These are phyloP conservation scores for Cariama cristata DNA, from an alignment of 2,113 vertebrate species.

Conservation along the genomic window DNA sequence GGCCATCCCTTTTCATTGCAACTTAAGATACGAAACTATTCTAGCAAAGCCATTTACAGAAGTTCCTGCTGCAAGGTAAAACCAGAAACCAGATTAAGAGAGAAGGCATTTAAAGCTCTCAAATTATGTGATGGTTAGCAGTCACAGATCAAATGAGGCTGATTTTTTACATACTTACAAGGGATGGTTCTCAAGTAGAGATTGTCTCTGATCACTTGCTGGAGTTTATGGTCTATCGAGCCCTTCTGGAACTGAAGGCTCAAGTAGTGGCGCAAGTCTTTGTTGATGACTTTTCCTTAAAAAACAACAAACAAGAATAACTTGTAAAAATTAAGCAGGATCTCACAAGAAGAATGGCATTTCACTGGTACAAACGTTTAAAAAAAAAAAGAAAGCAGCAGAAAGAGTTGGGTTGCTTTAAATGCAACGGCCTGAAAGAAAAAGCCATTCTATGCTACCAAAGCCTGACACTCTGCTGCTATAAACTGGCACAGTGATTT, in stretches of 20 bases:
- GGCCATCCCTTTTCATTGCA: background rate
- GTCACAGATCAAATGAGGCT: background rate
- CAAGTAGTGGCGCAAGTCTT: constrained; percentile 96
- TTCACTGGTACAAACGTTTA: background rate
- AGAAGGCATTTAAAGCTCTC: background rate
- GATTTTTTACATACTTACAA: constrained; percentile 85
- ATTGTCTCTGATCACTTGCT: constrained; percentile 99
- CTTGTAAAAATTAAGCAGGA: background rate
- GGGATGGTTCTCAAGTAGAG: constrained; percentile 98
- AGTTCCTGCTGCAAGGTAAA: background rate
- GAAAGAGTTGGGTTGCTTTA: background rate
- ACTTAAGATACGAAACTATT: background rate
- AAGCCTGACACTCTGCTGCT: background rate
- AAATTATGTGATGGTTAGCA: background rate
- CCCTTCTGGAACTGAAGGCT: constrained; percentile 99
- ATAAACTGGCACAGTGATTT: rapidly evolving
- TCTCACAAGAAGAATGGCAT: background rate
- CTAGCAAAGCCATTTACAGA: background rate
- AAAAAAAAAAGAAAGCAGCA: background rate
- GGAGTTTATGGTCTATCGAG: constrained; percentile 96
- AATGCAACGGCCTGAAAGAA: background rate
- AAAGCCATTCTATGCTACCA: background rate
- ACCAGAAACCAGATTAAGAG: background rate
- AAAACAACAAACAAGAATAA: constrained; percentile 10
- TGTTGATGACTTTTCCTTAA: constrained; percentile 96